Conservation (phyloP, 2,888 invertebrate genomes). For the Ashinkailepas kermadecensis region DNA sequence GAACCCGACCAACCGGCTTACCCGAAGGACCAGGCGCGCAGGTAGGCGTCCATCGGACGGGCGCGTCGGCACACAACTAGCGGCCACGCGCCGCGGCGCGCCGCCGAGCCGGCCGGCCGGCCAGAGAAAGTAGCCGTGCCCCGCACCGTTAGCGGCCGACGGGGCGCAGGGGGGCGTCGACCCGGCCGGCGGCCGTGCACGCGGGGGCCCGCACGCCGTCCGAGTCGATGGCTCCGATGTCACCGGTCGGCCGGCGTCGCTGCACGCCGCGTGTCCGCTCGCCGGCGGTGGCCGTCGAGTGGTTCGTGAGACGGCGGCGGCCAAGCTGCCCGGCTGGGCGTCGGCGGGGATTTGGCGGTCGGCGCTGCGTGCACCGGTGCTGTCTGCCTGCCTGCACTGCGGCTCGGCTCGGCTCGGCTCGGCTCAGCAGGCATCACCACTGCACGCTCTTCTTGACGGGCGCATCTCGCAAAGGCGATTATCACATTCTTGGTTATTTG, state of each 20-base stretch:
- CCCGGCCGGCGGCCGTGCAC: neutral
- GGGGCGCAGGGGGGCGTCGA: neutral
- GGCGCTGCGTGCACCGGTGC: too few species aligned
- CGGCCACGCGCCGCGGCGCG: neutral
- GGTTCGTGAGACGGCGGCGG: too few species aligned
- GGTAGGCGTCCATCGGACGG: neutral
- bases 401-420: too few species aligned
- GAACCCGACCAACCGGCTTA: neutral
- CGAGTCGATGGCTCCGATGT: too few species aligned
- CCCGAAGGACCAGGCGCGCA: neutral
- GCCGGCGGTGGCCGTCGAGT: too few species aligned
- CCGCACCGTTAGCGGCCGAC: neutral
- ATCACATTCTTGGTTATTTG: neutral
- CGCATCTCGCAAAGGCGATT: neutral
- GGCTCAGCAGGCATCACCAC: too few species aligned
- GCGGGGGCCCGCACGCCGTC: too few species aligned
- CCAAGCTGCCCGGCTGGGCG: too few species aligned
- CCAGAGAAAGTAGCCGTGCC: conserved; percentile 10
- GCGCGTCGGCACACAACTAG: neutral
- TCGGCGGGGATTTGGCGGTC: too few species aligned
- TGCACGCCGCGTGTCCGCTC: too few species aligned
- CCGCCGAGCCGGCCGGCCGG: neutral
- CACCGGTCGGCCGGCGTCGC: too few species aligned
- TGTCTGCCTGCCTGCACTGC: too few species aligned
- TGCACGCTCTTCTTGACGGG: neutral